Evolutionary conservation across 2,888 invertebrate genomes (phyloP).

Genomic region (Heteromyza rotundicornis): DNA sequence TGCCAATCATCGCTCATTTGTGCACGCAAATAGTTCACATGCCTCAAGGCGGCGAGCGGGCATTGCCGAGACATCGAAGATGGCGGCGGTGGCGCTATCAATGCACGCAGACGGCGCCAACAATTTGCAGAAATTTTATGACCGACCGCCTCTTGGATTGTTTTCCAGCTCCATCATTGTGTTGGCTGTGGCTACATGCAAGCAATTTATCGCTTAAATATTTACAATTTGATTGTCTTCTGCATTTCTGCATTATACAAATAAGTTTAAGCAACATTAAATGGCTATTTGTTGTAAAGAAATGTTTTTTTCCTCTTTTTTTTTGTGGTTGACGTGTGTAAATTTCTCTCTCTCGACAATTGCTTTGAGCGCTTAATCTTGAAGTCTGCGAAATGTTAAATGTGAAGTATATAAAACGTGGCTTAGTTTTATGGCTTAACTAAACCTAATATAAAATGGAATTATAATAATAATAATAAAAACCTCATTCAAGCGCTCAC

Average conservation of each 20-base stretch:
- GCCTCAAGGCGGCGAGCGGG: constrained; percentile 17
- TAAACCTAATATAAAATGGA: too few species aligned
- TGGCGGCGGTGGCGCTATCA: background rate
- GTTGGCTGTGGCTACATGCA: constrained; percentile 18
- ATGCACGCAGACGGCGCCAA: constrained; percentile 25
- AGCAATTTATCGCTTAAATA: constrained; percentile 14
- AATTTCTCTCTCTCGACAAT: background rate
- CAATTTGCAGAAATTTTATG: constrained; percentile 23
- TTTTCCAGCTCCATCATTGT: constrained; percentile 2
- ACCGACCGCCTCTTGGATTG: constrained; percentile 7
- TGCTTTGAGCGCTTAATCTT: background rate
- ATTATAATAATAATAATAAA: background rate
- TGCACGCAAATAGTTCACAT: constrained; percentile 24
- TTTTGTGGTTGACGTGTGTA: background rate
- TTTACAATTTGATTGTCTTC: background rate
- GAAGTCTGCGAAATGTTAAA: too few species aligned
- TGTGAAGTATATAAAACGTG: too few species aligned
- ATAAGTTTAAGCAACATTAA: too few species aligned
- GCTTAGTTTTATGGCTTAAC: too few species aligned
- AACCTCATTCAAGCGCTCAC: background rate
- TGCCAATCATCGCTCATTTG: constrained; percentile 20
- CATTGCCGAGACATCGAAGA: constrained; percentile 1
- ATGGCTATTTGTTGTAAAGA: too few species aligned
- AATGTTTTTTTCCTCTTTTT: background rate
- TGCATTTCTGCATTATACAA: background rate